These are phyloP conservation scores for Cephus cinctus DNA, from an alignment of 1,140 invertebrate genomes.

Conservation along the genomic window DNA sequence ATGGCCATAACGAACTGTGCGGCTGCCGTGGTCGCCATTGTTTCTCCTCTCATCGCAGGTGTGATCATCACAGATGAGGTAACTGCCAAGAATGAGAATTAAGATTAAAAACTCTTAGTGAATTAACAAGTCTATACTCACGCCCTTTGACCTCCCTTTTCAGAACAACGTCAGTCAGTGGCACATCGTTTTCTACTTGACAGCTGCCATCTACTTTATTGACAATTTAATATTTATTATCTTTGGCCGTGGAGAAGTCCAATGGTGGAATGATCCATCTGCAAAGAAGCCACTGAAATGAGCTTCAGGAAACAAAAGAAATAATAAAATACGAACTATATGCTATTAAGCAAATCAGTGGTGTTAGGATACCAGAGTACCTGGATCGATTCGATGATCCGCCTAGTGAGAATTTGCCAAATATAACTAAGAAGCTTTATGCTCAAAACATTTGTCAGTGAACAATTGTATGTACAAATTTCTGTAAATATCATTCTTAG, in stretches of 20 bases:
- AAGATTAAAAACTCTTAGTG: background rate
- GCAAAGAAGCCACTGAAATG: too few species aligned
- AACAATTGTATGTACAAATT: too few species aligned
- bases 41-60: constrained; percentile 56
- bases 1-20: constrained; percentile 68
- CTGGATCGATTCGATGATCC: too few species aligned
- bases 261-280: constrained; percentile 55
- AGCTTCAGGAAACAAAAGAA: too few species aligned
- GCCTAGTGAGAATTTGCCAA: too few species aligned
- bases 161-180: constrained; percentile 56
- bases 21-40: constrained; percentile 61
- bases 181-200: constrained; percentile 61
- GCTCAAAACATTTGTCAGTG: too few species aligned
- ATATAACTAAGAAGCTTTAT: too few species aligned
- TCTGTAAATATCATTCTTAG: too few species aligned
- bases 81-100: background rate
- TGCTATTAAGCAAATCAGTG: too few species aligned
- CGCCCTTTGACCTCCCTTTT: constrained; percentile 21
- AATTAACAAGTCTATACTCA: constrained; percentile 34
- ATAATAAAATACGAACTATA: too few species aligned
- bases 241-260: constrained; percentile 47
- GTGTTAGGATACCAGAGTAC: too few species aligned
- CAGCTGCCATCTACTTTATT: constrained; percentile 55
- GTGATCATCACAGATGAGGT: constrained; percentile 39
- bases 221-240: constrained; percentile 57